Evolutionary conservation across 1,140 invertebrate genomes (phyloP).

Genomic region (Batillaria attramentaria): DNA sequence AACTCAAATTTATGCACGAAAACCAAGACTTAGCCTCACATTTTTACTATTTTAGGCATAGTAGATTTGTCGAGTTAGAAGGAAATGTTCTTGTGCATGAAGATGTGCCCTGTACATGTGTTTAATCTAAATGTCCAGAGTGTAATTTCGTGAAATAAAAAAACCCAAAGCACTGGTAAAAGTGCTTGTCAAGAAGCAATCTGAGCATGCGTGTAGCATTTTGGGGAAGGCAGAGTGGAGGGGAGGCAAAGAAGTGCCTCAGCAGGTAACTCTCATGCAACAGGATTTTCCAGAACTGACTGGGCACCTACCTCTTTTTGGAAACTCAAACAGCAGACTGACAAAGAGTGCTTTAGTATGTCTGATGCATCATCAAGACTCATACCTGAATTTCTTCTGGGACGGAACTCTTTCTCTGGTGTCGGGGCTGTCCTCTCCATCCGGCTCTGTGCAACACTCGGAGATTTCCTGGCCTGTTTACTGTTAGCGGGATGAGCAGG

Average conservation of each 20-base stretch:
- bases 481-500: neutral
- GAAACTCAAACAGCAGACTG: neutral
- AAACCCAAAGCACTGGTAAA: too few relatives aligned
- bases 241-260: neutral
- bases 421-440: conserved; percentile 6
- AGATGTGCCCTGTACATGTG: too few relatives aligned
- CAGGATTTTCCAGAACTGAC: neutral
- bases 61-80: conserved; percentile 17
- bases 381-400: conserved; percentile 57
- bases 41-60: neutral
- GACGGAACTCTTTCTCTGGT: conserved; percentile 30
- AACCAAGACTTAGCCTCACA: neutral
- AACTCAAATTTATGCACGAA: neutral
- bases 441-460: neutral
- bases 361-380: neutral
- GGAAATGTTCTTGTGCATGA: too few relatives aligned
- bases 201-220: neutral
- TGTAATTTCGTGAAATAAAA: too few relatives aligned
- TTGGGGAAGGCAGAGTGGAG: neutral
- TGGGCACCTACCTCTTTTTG: neutral
- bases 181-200: conserved; percentile 24
- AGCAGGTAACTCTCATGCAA: neutral
- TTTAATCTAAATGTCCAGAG: too few relatives aligned
- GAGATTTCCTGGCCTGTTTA: neutral
- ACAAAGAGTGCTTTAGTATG: neutral